Base-by-base conservation (phyloP, 2,797 vertebrate genomes). In the Pseudopleuronectes americanus region DNA sequence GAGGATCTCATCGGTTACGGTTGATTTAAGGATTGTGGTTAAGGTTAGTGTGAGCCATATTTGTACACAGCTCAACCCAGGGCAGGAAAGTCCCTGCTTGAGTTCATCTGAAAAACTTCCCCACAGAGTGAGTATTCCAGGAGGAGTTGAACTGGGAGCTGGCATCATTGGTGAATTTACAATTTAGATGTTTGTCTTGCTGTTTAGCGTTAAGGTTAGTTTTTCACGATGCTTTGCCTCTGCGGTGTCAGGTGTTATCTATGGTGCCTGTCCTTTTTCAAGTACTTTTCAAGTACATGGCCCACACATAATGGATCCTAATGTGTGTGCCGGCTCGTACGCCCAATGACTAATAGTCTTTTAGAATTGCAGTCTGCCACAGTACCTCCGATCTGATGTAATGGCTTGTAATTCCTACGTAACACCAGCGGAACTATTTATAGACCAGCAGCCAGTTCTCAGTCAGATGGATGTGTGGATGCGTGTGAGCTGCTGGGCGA, bases 351-450 rank as follows among this genome's bases (percentile, higher is more conserved):
- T 84, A 77, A 82, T 75, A 76, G 78, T 71, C 71, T 75, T 76
- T 79, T 61, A 76, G 57, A 76, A 78, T 19, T 57, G 57, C 66
- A 70, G 81, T 80, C 76, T 71, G 59, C 77, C 61, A 63, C 65
- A 69, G 86, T 76, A 88, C 86, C 81, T 85, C 71, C 75, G 71
- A 66, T 89, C 90, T 93, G 86, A 92, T 92, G 90, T 90, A 92
- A 91, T 81, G 54, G 66, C 76, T 76, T 80, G 86, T 87, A 89
- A 91, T 87, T 73, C 74, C 74, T 83, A 71, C 21, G 75, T 80
- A 89, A 90, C 74, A 77, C 74, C 74, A 75, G 67, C 45, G 24
- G 67, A 83, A 66, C 86, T 90, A 91, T 91, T 87, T 90, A 81
- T 88, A 90, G 84, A 76, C 33, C 63, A 45, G 67, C 66, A 73